phyloP scores from a whole-genome alignment of 2,113 vertebrate species.

The Typhlomys cinereus region DNA sequence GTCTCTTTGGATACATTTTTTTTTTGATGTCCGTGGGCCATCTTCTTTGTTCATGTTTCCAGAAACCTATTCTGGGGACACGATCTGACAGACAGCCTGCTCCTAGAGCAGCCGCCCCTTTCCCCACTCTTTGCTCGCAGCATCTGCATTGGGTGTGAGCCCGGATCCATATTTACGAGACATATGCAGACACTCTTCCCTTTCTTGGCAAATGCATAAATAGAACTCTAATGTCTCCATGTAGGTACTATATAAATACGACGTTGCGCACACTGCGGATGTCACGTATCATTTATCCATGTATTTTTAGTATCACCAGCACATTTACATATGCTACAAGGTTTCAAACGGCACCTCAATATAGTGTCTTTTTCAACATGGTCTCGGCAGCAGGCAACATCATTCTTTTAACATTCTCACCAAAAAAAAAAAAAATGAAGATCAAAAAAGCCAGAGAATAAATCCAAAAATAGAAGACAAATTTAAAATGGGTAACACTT shows the following conservation, averaged over 20 bases:
- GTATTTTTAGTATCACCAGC: constrained; percentile 87
- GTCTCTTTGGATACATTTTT: constrained; percentile 48
- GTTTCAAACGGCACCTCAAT: constrained; percentile 86
- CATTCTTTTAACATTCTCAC: constrained; percentile 65
- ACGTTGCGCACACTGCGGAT: constrained; percentile 85
- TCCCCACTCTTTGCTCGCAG: constrained; percentile 71
- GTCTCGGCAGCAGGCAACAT: constrained; percentile 52
- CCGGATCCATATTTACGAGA: constrained; percentile 78
- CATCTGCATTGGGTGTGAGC: constrained; percentile 73
- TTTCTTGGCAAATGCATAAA: constrained; percentile 80
- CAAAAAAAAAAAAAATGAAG: constrained; percentile 54
- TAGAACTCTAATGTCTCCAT: constrained; percentile 81
- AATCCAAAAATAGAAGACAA: constrained; percentile 62
- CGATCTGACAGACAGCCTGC: constrained; percentile 74
- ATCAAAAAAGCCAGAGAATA: constrained; percentile 70
- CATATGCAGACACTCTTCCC: constrained; percentile 81
- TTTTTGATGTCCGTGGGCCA: constrained; percentile 54
- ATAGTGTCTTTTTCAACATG: constrained; percentile 79
- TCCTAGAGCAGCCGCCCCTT: constrained; percentile 62
- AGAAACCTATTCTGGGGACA: constrained; percentile 70
- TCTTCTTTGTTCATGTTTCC: constrained; percentile 67
- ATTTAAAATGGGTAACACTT: constrained; percentile 66
- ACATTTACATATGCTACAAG: constrained; percentile 87
- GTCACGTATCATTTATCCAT: constrained; percentile 84
- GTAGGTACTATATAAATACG: constrained; percentile 85